Evolutionary conservation across 2,888 invertebrate species (phyloP).

Genomic region (Polylopha cassiicola): DNA sequence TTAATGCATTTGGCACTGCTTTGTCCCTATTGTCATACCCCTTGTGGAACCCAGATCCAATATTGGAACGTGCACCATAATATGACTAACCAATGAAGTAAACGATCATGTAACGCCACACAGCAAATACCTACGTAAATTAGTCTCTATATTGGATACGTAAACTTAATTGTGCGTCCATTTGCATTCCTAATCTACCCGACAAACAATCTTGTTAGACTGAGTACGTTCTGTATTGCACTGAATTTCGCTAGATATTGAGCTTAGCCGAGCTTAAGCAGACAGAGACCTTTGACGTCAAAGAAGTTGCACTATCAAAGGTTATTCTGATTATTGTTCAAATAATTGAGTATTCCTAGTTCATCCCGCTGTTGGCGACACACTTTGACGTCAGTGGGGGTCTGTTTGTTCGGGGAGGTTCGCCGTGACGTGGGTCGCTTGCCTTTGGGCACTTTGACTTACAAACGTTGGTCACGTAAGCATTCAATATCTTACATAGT

Average conservation of each 20-base stretch:
- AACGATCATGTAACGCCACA: too few species aligned
- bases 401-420: slow-evolving; percentile 39
- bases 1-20: slow-evolving; percentile 54
- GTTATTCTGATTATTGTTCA: slow-evolving; percentile 15
- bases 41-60: slow-evolving; percentile 43
- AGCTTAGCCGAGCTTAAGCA: background rate
- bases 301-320: slow-evolving; percentile 6
- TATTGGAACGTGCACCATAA: slow-evolving; percentile 45
- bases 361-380: slow-evolving; percentile 20
- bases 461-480: slow-evolving; percentile 9
- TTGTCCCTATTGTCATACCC: slow-evolving; percentile 47
- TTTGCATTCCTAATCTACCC: too few species aligned
- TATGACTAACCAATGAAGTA: too few species aligned
- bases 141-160: too few species aligned
- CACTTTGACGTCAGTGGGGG: slow-evolving; percentile 28
- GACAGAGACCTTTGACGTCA: slow-evolving; percentile 14
- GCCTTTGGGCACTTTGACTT: slow-evolving; percentile 36
- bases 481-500: slow-evolving; percentile 8
- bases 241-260: too few species aligned
- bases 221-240: too few species aligned
- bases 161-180: too few species aligned
- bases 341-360: slow-evolving; percentile 32
- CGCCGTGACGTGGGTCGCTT: slow-evolving; percentile 29
- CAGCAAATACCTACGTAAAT: too few species aligned
- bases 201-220: too few species aligned